Conservation (phyloP, 2,797 vertebrate species). For the Enteromius thamalakanensis region DNA sequence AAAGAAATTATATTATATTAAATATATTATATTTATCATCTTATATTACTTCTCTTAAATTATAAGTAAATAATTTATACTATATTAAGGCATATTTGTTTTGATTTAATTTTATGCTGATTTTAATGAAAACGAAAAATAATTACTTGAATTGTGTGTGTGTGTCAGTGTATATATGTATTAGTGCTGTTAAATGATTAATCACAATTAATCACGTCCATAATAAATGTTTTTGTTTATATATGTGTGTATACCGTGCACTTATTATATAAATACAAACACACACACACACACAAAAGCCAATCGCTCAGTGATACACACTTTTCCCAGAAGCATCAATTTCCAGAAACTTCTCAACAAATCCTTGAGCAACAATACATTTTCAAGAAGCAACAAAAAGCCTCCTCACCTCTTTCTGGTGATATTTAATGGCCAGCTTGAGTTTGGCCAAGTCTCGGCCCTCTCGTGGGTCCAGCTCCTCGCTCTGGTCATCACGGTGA, state of each 20-base stretch:
- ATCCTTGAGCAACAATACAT: background rate
- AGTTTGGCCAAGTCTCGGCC: conserved; percentile 93
- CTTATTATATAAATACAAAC: too few relatives aligned
- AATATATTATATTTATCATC: too few relatives aligned
- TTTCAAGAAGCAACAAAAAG: background rate
- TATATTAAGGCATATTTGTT: background rate
- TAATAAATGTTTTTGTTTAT: too few relatives aligned
- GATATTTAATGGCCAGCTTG: conserved; percentile 98
- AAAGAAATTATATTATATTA: background rate
- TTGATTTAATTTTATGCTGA: background rate
- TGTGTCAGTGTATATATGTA: too few relatives aligned
- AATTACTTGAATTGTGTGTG: background rate
- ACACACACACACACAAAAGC: too few relatives aligned
- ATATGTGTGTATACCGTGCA: too few relatives aligned
- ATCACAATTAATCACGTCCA: too few relatives aligned
- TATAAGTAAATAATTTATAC: background rate
- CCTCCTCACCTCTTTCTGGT: conserved; percentile 89
- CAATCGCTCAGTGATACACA: background rate
- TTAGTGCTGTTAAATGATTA: too few relatives aligned
- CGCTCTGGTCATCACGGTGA: conserved; percentile 93
- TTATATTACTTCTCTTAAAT: too few relatives aligned
- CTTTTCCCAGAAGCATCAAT: background rate
- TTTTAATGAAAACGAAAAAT: background rate
- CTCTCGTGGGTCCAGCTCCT: conserved; percentile 90
- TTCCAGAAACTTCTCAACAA: background rate